phyloP scores from a whole-genome alignment of 92 coral and sea anemone species.

The Palythoa grandiflora region DNA sequence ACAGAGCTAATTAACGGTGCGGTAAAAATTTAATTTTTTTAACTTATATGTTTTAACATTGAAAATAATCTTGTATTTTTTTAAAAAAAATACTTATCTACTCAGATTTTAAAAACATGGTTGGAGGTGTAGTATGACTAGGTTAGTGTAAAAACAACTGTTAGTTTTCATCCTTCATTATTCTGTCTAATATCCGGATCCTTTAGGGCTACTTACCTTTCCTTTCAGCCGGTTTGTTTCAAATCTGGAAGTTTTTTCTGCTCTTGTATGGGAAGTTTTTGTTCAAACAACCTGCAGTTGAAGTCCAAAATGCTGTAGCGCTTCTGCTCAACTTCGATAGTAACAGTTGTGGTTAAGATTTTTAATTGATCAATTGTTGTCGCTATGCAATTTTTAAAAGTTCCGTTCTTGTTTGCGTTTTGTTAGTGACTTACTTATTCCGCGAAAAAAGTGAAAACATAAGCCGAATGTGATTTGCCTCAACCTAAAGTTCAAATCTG shows the following conservation, averaged over 20 bases:
- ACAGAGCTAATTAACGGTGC: no score
- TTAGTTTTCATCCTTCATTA: no score
- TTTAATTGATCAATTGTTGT: not conserved
- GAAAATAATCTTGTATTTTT: no score
- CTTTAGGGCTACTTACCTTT: not conserved
- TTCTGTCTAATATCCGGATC: no score
- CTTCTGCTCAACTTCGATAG: not conserved
- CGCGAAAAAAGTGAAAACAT: not conserved
- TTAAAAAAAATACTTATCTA: no score
- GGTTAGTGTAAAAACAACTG: no score
- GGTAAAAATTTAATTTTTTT: no score
- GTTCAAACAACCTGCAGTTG: not conserved
- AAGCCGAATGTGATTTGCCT: not conserved
- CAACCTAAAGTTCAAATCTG: not conserved
- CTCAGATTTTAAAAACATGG: no score
- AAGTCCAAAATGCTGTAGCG: not conserved
- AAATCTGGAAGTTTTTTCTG: not conserved
- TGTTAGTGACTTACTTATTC: not conserved
- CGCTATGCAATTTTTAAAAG: not conserved
- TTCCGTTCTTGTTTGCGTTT: not conserved
- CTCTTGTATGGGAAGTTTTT: not conserved
- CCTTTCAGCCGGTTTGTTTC: not conserved
- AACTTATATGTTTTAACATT: no score
- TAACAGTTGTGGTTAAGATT: not conserved
- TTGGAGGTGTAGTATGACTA: no score